Percentiles rank a stretch among this genome's conserved stretches.
Evolutionary conservation across 2,113 vertebrate genomes (phyloP).

Genomic region (Mohoua ochrocephala): DNA sequence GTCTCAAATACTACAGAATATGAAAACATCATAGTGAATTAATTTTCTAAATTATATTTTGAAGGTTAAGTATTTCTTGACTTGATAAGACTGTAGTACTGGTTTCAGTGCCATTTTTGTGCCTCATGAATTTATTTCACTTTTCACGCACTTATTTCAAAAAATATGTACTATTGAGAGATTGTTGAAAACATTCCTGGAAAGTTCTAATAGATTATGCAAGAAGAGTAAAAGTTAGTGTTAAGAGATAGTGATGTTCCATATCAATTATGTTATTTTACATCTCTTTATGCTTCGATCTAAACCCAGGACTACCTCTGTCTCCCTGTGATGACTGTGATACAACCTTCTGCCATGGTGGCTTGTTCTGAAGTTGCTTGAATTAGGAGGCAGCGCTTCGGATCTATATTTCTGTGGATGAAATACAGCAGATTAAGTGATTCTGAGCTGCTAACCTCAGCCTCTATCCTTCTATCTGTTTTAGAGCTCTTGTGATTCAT

Average conservation of each 20-base stretch:
- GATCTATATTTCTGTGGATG: not conserved
- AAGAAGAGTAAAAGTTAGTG: not conserved
- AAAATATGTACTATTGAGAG: not conserved
- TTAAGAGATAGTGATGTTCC: not conserved
- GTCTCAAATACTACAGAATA: not conserved
- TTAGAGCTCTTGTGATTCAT: conserved; percentile 52
- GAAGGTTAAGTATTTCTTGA: not conserved
- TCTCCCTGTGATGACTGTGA: not conserved
- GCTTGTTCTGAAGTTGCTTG: not conserved
- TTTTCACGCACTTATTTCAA: not conserved
- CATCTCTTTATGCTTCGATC: not conserved
- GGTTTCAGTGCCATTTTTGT: not conserved
- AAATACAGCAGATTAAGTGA: conserved; percentile 40
- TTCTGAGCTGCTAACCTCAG: conserved; percentile 23
- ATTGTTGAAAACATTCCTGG: not conserved
- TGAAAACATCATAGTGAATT: not conserved
- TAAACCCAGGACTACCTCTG: not conserved
- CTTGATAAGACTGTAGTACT: not conserved
- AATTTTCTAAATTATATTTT: not conserved
- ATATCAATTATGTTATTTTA: not conserved
- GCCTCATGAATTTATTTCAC: not conserved
- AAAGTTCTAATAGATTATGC: not conserved
- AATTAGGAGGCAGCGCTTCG: not conserved
- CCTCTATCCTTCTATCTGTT: conserved; percentile 23
- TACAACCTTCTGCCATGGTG: not conserved